Evolutionary conservation across 2,888 invertebrate genomes (phyloP), one percentile per base, ranked within the genome.

Genomic region (Camponotus fellah): DNA sequence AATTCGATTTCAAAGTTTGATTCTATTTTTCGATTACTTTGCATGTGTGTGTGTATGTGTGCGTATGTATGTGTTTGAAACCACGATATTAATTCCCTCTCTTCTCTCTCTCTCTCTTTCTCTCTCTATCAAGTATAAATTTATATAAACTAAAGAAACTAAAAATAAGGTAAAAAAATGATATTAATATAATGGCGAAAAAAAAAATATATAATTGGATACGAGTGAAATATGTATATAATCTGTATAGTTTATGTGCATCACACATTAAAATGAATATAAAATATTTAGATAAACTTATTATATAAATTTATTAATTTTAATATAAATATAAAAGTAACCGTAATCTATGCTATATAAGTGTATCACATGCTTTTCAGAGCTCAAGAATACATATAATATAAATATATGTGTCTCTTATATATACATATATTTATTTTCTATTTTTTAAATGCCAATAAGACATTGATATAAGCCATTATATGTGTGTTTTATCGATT

Each of bases 21-120:
- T 62, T 60, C 26, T 21, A 69, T 60, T 46, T 68, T 69, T 60
- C 21, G 46, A 79, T 79, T 60, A 79, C 5, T 8, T 79, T 12
- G 34, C 58, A 77, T 34, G 26, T 26, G 2, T 26, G 26, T 26
- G 26, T 2, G 26, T 26, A 2, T 26, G 26, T 26, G 2, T 26
- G 26, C 26, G 26, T 26, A 26, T 26, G 26, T 26, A 26, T 26
- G 26, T 26, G 26, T 26, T 1, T 26, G 34, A 68, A 37, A 26
- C 66, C 17, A 26, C 32, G 12, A 21, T 37, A 37, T n/a, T 12
- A 46, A 26, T 17, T 17, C 2, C 12, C 0, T 2, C 2, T 2
- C 2, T 2, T 26, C 26, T 26, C 26, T 26, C 26, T 26, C 26
- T 26, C 2, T 26, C 2, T 26, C 26, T 26, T 26, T 26, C 26